Percentiles rank a stretch among this genome's conserved stretches.
Evolutionary conservation across 1,140 invertebrate species (phyloP).

Genomic region (Conus ventricosus): DNA sequence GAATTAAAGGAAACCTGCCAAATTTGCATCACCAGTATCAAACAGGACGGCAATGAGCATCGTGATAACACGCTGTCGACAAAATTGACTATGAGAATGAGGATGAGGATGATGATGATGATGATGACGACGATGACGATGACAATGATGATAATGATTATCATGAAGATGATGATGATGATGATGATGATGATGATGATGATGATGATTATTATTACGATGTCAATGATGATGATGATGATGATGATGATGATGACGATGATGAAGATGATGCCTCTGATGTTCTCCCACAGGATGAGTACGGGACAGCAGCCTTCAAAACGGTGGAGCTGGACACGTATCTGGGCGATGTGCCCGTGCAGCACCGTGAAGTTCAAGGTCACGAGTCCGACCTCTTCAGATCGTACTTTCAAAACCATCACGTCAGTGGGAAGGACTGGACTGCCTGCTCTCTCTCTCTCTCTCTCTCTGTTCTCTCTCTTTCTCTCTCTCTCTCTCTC

Average conservation of each 20-base stretch:
- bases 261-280: neutral
- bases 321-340: constrained; percentile 90
- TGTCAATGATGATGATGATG: neutral
- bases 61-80: too few relatives aligned
- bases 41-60: too few relatives aligned
- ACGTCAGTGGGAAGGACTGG: constrained; percentile 65
- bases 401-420: constrained; percentile 89
- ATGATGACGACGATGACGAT: neutral
- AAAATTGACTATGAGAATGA: too few relatives aligned
- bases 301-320: constrained; percentile 87
- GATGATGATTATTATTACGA: neutral
- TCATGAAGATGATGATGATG: neutral
- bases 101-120: too few relatives aligned
- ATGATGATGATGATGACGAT: neutral
- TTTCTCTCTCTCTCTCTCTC: neutral
- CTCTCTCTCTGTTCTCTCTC: neutral
- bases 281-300: constrained; percentile 75
- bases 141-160: neutral
- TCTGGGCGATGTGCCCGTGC: constrained; percentile 83
- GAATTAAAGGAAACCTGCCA: too few relatives aligned
- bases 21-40: too few relatives aligned
- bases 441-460: too few relatives aligned
- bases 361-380: constrained; percentile 89
- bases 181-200: neutral
- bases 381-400: constrained; percentile 88